A percentile compares a stretch with the other conserved stretches of the same genome.
These are phyloP conservation scores for Andrena haemorrhoa DNA, from an alignment of 2,888 invertebrate species.

Conservation along the genomic window DNA sequence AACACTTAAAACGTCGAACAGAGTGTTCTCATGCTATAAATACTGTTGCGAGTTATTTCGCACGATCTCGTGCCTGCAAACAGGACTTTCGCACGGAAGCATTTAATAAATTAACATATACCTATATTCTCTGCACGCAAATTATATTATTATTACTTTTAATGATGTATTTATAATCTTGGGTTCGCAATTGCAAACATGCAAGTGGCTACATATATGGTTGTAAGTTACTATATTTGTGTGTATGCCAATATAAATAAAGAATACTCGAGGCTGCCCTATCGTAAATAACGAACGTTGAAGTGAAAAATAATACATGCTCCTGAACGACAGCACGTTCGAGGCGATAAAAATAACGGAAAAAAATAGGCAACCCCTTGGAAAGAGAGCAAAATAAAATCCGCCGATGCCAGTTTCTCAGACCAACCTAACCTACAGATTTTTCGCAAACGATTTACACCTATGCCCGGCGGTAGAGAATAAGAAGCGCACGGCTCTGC, in stretches of 20 bases:
- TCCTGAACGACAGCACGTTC: conserved; percentile 41
- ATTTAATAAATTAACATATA: neutral
- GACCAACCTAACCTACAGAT: conserved; percentile 82
- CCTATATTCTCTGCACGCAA: neutral
- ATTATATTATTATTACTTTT: conserved; percentile 25
- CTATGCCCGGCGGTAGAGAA: conserved; percentile 19
- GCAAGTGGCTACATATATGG: conserved; percentile 28
- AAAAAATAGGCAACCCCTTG: conserved; percentile 66
- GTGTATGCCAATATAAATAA: conserved; percentile 74
- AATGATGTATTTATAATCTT: conserved; percentile 30
- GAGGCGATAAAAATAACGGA: conserved; percentile 57
- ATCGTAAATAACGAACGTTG: conserved; percentile 34
- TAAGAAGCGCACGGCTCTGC: neutral
- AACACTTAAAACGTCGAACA: neutral
- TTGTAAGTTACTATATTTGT: conserved; percentile 66
- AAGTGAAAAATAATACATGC: conserved; percentile 40
- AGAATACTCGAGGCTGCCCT: conserved; percentile 58
- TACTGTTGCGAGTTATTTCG: neutral
- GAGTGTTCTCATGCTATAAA: neutral
- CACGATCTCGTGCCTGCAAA: neutral
- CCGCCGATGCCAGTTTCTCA: conserved; percentile 76
- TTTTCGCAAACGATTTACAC: conserved; percentile 68
- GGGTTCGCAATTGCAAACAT: conserved; percentile 41
- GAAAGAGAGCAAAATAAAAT: conserved; percentile 76
- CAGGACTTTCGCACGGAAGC: neutral